Percentiles rank a stretch among this genome's conserved stretches.
Evolutionary conservation across 2,888 invertebrate species (phyloP).

Genomic region (Sminthurides aquaticus): DNA sequence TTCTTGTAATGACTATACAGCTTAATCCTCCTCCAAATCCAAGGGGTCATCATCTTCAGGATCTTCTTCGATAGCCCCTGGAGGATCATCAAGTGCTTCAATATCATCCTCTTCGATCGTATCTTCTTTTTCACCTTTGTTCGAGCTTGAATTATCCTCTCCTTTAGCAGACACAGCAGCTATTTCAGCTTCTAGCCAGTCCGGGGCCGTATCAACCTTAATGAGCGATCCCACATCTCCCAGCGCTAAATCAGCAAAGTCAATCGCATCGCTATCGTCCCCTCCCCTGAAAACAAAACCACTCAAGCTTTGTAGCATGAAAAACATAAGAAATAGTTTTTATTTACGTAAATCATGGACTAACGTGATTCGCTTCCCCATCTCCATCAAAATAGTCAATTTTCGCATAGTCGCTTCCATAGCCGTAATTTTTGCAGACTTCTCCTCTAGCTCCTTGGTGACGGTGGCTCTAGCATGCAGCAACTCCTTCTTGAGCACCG

Average conservation of each 20-base stretch:
- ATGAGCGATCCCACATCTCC: background rate
- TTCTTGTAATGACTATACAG: too few relatives aligned
- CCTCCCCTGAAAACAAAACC: background rate
- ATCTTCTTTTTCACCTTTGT: background rate
- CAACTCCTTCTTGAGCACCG: background rate
- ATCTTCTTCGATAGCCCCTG: background rate
- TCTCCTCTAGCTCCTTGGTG: background rate
- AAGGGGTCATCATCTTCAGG: background rate
- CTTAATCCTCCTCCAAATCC: background rate
- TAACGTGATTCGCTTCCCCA: background rate
- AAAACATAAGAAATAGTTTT: too few relatives aligned
- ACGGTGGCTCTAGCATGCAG: background rate
- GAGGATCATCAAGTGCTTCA: background rate
- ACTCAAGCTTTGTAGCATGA: background rate
- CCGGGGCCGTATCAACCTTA: background rate
- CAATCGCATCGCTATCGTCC: background rate
- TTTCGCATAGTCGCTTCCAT: background rate
- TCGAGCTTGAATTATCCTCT: background rate
- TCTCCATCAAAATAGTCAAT: background rate
- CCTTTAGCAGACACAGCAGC: background rate
- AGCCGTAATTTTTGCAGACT: background rate
- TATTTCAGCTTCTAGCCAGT: constrained; percentile 2
- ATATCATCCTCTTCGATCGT: constrained; percentile 3
- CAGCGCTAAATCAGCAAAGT: background rate
- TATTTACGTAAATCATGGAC: too few relatives aligned